A percentile compares a stretch with the other conserved stretches of the same genome.
Evolutionary conservation across 2,113 vertebrate species (phyloP).

Genomic region (Choloepus hoffmanni): DNA sequence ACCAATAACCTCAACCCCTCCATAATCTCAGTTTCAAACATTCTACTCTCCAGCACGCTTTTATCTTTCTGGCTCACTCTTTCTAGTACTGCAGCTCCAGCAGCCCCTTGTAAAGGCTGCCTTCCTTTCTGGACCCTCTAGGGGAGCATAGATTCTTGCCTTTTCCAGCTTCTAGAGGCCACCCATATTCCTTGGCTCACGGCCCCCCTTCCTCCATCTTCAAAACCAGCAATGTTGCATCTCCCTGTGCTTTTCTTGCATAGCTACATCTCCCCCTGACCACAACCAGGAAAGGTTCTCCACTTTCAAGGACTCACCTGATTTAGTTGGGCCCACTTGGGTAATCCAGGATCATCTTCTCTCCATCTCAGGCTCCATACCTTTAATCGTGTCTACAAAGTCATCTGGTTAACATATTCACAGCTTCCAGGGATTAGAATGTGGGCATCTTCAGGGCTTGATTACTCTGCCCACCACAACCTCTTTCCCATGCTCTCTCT

Average conservation of each 20-base stretch:
- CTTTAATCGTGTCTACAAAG: fast-evolving
- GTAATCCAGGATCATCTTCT: not conserved
- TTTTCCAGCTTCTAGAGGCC: not conserved
- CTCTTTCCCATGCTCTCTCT: not conserved
- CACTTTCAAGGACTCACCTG: not conserved
- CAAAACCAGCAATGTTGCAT: fast-evolving
- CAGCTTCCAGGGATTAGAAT: fast-evolving
- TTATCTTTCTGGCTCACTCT: no score
- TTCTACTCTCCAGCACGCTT: not conserved
- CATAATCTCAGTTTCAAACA: no score
- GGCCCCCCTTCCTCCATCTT: no score
- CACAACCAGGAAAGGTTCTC: fast-evolving
- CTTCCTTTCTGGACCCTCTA: not conserved
- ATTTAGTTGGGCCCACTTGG: not conserved
- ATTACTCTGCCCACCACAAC: fast-evolving
- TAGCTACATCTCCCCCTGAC: no score
- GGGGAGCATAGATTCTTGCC: not conserved
- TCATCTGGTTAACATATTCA: no score
- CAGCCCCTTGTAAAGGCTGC: no score
- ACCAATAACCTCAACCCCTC: not conserved
- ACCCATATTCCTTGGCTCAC: fast-evolving
- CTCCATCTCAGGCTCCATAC: not conserved
- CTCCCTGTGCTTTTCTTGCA: not conserved
- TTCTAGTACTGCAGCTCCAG: no score
- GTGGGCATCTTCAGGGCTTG: fast-evolving